Evolutionary conservation across 30 jellyfish, hydroid and myxozoan genomes (phyloP), one percentile per base, ranked within the genome.

Genomic region (Cassiopea andromeda): DNA sequence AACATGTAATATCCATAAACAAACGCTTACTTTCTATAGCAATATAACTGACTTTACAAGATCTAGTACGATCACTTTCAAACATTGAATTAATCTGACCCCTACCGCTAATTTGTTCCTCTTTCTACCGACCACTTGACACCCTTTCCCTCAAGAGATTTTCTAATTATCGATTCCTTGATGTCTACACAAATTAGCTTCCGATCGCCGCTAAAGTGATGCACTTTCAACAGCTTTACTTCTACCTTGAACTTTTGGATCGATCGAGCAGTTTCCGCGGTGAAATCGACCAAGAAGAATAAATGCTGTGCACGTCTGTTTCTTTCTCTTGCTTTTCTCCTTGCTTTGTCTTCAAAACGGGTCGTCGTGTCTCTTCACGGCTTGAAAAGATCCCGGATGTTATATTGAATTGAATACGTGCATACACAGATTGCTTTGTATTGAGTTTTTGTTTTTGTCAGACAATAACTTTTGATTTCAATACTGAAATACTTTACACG

Each of bases 331-430:
- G 75, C 16, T 74, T 45, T 74, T 77, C 43, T 77, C 86, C 74
- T 15, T 77, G 84, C 84, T 60, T 77, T 48, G 75, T 77, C 50
- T 77, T 75, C n/a, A n/a, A 6, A 38, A 44, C 66, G 69, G 60
- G 14, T 75, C 75, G 86, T 48, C 86, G 86, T 77, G 86, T 77
- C n/a, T n/a, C n/a, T 77, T 48, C 70, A 77, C 86, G 50, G 75
- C 13, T 77, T 48, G 54, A 38, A 60, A 60, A 77, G 75, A 50
- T 77, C 86, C 86, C 86, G 86, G 86, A 77, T 77, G 86, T 27
- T 49, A 60, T 77, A 77, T 77, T 77, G 86, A 77, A 77, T 77
- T 77, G 86, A 48, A 77, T 77, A 50, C 44, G 50, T 48, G 46
- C 1, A 8, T 2, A 43, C 79, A 70, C 79, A 54, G 79, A 4